Conservation (phyloP, 1,140 invertebrate species). For the Bombus consobrinus region DNA sequence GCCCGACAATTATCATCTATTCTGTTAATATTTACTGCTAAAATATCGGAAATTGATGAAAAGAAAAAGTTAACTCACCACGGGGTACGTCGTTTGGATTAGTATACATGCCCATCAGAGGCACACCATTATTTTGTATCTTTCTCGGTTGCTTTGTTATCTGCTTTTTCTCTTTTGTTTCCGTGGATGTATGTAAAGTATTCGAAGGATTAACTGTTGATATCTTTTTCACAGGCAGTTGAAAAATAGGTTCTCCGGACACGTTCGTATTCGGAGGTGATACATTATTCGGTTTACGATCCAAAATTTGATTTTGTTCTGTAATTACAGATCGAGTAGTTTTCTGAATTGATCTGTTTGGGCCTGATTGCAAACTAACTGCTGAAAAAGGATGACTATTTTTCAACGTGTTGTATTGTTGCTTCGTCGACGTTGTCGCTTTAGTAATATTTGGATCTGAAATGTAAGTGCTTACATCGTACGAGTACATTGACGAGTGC, state of each 20-base stretch:
- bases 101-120: slow-evolving; percentile 70
- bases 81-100: slow-evolving; percentile 65
- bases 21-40: background rate
- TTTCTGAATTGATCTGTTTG: background rate
- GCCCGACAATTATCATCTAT: background rate
- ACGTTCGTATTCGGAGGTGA: background rate
- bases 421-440: slow-evolving; percentile 7
- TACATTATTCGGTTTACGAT: background rate
- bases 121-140: slow-evolving; percentile 49
- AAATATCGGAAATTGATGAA: background rate
- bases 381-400: background rate
- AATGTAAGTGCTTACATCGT: background rate
- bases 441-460: slow-evolving; percentile 53
- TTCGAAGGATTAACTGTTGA: background rate
- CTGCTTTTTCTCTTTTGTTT: slow-evolving; percentile 30
- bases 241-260: background rate
- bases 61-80: slow-evolving; percentile 55
- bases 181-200: background rate
- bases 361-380: background rate
- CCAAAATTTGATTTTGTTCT: background rate
- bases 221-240: slow-evolving; percentile 22
- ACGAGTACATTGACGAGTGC: background rate
- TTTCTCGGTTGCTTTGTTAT: slow-evolving; percentile 61
- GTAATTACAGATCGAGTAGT: background rate
- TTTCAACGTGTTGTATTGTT: background rate